Evolutionary conservation across 2,797 vertebrate species (phyloP), one percentile per base, ranked within the genome.

Genomic region (Decapterus maruadsi): DNA sequence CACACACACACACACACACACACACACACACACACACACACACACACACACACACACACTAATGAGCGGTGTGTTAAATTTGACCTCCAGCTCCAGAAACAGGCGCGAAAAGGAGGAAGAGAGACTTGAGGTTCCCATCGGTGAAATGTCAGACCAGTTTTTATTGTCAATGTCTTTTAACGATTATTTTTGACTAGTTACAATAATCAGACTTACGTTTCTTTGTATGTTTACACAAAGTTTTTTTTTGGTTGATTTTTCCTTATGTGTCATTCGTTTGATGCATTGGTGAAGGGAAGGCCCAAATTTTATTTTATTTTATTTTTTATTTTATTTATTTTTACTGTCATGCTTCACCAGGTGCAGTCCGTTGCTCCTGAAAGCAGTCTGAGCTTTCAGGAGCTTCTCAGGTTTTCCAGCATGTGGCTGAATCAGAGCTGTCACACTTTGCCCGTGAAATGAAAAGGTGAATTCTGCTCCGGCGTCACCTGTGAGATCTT

Each of bases 381-480:
- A 26, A 40, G 62, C 55, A 68, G 8, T 78, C 54, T 42, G 22
- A 72, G 48, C 38, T 65, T 13, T n/a, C 16, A 62, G 40, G 16
- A 71, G 56, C 38, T 16, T 67, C 60, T 53, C 36, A 58, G 34
- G 17, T 55, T 50, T 42, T 34, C 63, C 40, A 8, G 16, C 17
- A 31, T 38, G 19, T 68, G 0, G 17, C 67, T 58, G 67, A 81
- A 31, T 85, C 78, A 66, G 6, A 61, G 68, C 63, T 65, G 68
- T 77, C 73, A 62, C 63, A 57, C 57, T 54, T 17, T 36, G 9
- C 38, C 61, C 2, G 10, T 67, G 43, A 63, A 71, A 72, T 72
- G 61, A 72, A 77, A 79, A 80, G 76, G 67, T 66, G 65, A 75
- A 64, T 51, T 54, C 42, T 31, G 59, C 51, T 72, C 43, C 55